phyloP scores from a whole-genome alignment of 2,888 invertebrate species.

The Rhodophaea formosa region DNA sequence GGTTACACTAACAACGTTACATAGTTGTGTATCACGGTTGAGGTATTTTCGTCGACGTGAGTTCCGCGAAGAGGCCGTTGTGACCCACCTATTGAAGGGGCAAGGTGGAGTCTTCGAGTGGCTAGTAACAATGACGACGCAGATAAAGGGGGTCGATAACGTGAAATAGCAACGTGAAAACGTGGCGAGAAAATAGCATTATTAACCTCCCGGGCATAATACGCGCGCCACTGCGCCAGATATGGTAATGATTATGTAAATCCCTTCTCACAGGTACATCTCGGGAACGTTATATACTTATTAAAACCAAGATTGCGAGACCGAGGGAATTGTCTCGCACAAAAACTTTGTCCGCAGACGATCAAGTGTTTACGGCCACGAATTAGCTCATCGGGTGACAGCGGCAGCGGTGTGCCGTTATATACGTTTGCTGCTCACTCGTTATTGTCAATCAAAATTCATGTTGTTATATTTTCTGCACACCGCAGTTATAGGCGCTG shows the following conservation, averaged over 20 bases:
- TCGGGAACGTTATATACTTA: slow-evolving; percentile 78
- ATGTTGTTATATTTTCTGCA: no score
- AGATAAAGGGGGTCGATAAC: slow-evolving; percentile 78
- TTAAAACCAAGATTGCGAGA: slow-evolving; percentile 78
- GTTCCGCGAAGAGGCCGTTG: slow-evolving; percentile 20
- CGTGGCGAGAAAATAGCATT: slow-evolving; percentile 81
- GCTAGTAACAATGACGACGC: slow-evolving; percentile 77
- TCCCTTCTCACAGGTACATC: slow-evolving; percentile 79
- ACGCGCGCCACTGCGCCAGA: slow-evolving; percentile 79
- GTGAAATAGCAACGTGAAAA: slow-evolving; percentile 79
- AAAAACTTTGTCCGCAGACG: slow-evolving; percentile 62
- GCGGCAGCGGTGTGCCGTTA: no score
- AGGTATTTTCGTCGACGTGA: slow-evolving; percentile 26
- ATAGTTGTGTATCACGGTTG: slow-evolving; percentile 18
- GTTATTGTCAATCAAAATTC: no score
- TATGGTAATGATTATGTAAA: slow-evolving; percentile 82
- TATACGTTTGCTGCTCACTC: no score
- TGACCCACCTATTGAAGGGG: slow-evolving; percentile 44
- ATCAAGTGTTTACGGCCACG: slow-evolving; percentile 52
- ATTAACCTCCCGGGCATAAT: slow-evolving; percentile 81
- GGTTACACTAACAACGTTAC: slow-evolving; percentile 19
- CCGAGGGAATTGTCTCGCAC: slow-evolving; percentile 65
- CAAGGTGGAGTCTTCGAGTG: slow-evolving; percentile 64
- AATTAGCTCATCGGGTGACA: no score
- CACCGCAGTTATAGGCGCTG: no score